A percentile compares a stretch with the other conserved stretches of the same genome.
Conservation (phyloP, 2,797 vertebrate species). For the Sylvia borin region DNA sequence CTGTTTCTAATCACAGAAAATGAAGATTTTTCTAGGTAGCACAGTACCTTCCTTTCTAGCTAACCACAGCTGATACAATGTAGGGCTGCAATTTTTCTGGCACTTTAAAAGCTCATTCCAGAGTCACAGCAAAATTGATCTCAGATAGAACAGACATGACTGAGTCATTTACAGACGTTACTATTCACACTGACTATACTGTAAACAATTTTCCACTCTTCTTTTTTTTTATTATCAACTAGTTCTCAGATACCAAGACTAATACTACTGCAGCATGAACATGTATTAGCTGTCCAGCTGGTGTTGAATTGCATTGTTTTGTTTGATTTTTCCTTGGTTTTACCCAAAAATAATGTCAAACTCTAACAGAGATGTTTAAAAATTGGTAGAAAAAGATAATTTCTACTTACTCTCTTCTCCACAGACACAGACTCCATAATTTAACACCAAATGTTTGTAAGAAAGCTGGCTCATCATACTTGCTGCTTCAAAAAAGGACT, state of each 20-base stretch:
- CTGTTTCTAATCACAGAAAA: background rate
- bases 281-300: fast-evolving
- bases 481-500: constrained; percentile 98
- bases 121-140: background rate
- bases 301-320: background rate
- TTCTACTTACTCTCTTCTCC: constrained; percentile 93
- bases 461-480: constrained; percentile 99
- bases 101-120: background rate
- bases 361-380: background rate
- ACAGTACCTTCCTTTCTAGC: background rate
- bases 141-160: background rate
- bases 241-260: background rate
- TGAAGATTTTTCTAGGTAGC: background rate
- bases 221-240: background rate
- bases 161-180: background rate
- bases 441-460: constrained; percentile 94
- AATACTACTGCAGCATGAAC: background rate
- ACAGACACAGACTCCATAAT: constrained; percentile 94
- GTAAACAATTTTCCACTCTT: background rate
- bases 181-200: background rate
- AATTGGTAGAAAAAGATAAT: background rate
- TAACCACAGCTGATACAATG: background rate
- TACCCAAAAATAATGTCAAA: background rate
- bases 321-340: background rate
- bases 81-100: background rate